Base-by-base conservation (phyloP, 2,888 invertebrate genomes). In the Lagria hirta region DNA sequence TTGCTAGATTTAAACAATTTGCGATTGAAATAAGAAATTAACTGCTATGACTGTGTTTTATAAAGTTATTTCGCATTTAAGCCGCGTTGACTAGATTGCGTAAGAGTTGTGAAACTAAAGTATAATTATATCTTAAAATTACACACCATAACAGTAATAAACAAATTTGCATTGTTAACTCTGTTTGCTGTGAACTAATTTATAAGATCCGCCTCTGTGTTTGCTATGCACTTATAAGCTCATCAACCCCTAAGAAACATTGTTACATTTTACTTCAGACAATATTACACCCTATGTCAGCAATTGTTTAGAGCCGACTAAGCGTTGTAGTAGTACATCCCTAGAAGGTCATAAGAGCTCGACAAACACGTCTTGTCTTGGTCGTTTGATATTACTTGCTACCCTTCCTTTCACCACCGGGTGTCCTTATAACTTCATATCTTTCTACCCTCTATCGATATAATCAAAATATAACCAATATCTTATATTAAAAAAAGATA, bases 361-460 rank as follows among this genome's bases (percentile, higher is more conserved):
- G 35, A 37, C 45, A 49, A 49, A 49, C 49, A 49, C 26, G 41
- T 30, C 40, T 40, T 46, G 49, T 49, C 38, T 40, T 49, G 32
- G 13, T 34, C 35, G 27, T 29, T 49, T 43, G 47, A 43, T 49
- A 49, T 49, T 35, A 35, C 40, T 17, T 43, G 40, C 40, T 40
- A 43, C 40, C n/a, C n/a, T n/a, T n/a, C n/a, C n/a, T n/a, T n/a
- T n/a, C n/a, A n/a, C n/a, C n/a, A n/a, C n/a, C n/a, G n/a, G n/a
- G n/a, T n/a, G n/a, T n/a, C n/a, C n/a, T n/a, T n/a, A n/a, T n/a
- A n/a, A n/a, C n/a, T n/a, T n/a, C n/a, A n/a, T n/a, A n/a, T n/a
- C n/a, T n/a, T n/a, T n/a, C n/a, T n/a, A n/a, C n/a, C n/a, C n/a
- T n/a, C n/a, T n/a, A n/a, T n/a, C n/a, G n/a, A n/a, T n/a, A n/a